Evolutionary conservation across 2,113 vertebrate genomes (phyloP).

Genomic region (Nycticryphes semicollaris): DNA sequence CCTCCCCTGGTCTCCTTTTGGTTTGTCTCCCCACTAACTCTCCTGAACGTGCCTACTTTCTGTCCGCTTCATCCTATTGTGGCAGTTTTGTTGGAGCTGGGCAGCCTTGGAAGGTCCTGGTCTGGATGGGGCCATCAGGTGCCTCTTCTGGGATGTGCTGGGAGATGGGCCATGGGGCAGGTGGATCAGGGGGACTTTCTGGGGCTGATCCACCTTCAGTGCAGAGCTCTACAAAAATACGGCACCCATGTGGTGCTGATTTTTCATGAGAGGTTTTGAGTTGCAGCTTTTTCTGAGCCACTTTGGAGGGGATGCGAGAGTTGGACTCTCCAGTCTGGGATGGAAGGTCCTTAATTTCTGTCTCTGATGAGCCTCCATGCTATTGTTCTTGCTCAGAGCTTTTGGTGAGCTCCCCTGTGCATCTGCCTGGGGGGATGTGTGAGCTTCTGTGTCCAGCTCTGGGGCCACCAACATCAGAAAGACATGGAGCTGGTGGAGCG

Average conservation of each 20-base stretch:
- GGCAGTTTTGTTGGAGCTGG: neutral
- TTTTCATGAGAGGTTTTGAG: neutral
- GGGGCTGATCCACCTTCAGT: neutral
- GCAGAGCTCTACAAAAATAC: neutral
- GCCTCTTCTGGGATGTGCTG: neutral
- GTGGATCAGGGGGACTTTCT: fast-evolving
- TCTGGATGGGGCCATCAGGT: fast-evolving
- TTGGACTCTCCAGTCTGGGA: neutral
- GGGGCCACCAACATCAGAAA: no score
- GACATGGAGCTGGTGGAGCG: no score
- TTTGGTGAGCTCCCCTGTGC: no score
- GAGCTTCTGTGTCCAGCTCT: no score
- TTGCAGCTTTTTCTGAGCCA: neutral
- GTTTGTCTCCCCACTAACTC: neutral
- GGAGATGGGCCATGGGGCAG: neutral
- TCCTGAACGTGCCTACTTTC: neutral
- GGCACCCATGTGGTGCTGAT: fast-evolving
- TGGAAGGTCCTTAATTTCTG: neutral
- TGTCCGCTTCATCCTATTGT: neutral
- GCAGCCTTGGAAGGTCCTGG: no score
- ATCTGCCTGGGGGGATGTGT: no score
- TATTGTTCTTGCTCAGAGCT: neutral
- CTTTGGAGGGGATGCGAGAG: neutral
- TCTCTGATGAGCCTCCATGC: neutral
- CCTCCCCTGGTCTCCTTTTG: neutral